These are phyloP conservation scores for Chrosomus eos DNA, from an alignment of 2,797 vertebrate species.

Conservation along the genomic window DNA sequence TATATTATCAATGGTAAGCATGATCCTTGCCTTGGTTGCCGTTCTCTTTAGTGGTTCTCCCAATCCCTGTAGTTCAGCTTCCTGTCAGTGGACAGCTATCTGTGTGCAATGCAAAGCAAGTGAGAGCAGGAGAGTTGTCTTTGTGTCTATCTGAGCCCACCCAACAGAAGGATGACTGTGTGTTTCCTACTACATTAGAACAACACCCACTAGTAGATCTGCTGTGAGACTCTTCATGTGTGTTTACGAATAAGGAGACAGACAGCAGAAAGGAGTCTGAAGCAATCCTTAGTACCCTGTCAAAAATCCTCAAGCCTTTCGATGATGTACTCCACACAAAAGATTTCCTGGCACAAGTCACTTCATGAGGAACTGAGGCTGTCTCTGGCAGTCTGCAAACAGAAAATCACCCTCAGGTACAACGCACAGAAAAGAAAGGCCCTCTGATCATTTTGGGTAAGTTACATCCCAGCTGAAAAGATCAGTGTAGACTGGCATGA, in stretches of 20 bases:
- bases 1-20: background rate
- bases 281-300: constrained; percentile 14
- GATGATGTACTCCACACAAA: background rate
- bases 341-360: background rate
- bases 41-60: background rate
- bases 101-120: background rate
- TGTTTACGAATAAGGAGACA: background rate
- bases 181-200: background rate
- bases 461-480: background rate
- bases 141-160: background rate
- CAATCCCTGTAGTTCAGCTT: background rate
- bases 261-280: constrained; percentile 9
- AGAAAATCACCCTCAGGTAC: background rate
- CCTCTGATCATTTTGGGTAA: background rate
- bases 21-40: background rate
- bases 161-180: background rate
- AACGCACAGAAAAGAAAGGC: background rate
- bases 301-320: constrained; percentile 20
- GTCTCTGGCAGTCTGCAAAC: constrained; percentile 15
- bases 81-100: background rate
- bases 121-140: background rate
- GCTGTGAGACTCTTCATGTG: background rate
- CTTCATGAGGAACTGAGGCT: background rate
- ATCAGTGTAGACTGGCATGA: constrained; percentile 5
- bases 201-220: background rate